A percentile compares a stretch with the other conserved stretches of the same genome.
Evolutionary conservation across 2,888 invertebrate genomes (phyloP).

Genomic region (Elmis aenea): DNA sequence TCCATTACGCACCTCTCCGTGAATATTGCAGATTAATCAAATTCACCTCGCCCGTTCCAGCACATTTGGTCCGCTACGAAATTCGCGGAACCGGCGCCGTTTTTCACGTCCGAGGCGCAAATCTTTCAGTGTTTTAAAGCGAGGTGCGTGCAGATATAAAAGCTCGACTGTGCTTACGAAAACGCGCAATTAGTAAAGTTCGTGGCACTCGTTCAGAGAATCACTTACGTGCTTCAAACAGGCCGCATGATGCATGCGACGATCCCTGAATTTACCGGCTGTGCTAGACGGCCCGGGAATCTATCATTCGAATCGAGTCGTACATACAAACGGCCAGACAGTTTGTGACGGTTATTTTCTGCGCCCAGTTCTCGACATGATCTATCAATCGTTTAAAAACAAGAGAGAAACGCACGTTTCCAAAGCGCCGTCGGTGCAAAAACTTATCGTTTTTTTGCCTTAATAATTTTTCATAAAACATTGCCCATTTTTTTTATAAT

Average conservation of each 20-base stretch:
- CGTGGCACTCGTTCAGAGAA: constrained; percentile 17
- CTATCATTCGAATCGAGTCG: constrained; percentile 8
- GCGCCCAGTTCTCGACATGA: not conserved
- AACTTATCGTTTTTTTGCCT: too few species aligned
- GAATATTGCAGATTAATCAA: too few species aligned
- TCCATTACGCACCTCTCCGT: too few species aligned
- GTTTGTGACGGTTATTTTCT: not conserved
- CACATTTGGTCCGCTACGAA: too few species aligned
- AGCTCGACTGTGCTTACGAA: constrained; percentile 8
- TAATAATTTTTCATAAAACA: too few species aligned
- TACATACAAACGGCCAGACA: constrained; percentile 10
- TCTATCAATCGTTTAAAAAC: too few species aligned
- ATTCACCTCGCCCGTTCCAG: not conserved
- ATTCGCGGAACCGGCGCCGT: constrained; percentile 1
- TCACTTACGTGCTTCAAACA: constrained; percentile 21
- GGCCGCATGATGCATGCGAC: constrained; percentile 18
- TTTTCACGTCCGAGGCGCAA: constrained; percentile 9
- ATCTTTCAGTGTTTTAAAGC: constrained; percentile 5
- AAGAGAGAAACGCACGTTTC: too few species aligned
- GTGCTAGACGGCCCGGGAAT: constrained; percentile 8
- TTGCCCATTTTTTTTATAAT: too few species aligned
- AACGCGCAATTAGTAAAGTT: constrained; percentile 18
- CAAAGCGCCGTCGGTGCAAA: too few species aligned
- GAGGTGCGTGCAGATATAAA: constrained; percentile 9
- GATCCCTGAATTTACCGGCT: constrained; percentile 11